phyloP scores from a whole-genome alignment of 1,140 invertebrate species.

The Archivesica marissinica region DNA sequence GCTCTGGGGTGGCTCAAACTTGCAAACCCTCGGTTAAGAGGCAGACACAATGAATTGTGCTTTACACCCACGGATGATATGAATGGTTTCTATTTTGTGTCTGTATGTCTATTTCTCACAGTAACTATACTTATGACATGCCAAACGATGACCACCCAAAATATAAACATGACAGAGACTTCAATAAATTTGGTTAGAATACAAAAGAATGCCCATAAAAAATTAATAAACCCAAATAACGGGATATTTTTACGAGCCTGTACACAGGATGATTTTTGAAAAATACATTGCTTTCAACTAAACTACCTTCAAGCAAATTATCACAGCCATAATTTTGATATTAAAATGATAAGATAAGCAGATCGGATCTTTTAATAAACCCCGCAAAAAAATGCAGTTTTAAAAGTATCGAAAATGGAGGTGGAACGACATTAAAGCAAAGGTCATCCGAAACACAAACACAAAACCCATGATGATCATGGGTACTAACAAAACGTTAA shows the following conservation, averaged over 20 bases:
- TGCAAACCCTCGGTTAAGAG: too few relatives aligned
- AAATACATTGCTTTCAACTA: neutral
- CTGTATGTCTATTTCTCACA: too few relatives aligned
- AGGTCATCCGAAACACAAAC: constrained; percentile 23
- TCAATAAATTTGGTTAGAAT: neutral
- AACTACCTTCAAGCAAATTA: neutral
- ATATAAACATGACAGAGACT: neutral
- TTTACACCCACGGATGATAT: too few relatives aligned
- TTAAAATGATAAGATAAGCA: neutral
- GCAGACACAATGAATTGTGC: too few relatives aligned
- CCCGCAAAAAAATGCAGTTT: too few relatives aligned
- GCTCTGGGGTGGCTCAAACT: too few relatives aligned
- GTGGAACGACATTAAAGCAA: constrained; percentile 18
- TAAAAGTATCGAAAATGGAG: too few relatives aligned
- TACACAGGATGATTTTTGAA: too few relatives aligned
- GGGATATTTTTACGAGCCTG: too few relatives aligned
- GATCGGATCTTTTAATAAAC: neutral
- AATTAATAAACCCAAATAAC: too few relatives aligned
- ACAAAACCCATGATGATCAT: constrained; percentile 8
- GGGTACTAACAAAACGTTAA: neutral
- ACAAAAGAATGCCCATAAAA: neutral
- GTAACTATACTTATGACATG: too few relatives aligned
- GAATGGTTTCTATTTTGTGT: too few relatives aligned
- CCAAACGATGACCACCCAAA: neutral
- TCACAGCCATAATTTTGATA: neutral